These are phyloP conservation scores for Zingel zingel DNA, from an alignment of 2,113 vertebrate species.

Conservation along the genomic window DNA sequence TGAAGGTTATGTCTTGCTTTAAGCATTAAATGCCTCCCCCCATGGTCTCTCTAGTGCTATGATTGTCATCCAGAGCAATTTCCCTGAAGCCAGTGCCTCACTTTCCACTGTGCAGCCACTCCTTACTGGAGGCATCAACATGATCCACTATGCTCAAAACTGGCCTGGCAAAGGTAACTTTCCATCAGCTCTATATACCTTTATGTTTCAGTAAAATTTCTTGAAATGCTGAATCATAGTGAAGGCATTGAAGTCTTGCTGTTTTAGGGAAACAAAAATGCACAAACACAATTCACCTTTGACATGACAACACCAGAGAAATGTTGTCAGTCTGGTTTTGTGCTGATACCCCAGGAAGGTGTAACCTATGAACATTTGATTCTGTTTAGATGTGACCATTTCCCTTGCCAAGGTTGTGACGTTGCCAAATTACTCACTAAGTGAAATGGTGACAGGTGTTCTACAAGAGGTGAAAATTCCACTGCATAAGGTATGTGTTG, in stretches of 20 bases:
- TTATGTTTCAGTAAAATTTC: background rate
- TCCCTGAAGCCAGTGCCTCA: slow-evolving; percentile 52
- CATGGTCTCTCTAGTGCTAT: slow-evolving; percentile 59
- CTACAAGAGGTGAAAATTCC: slow-evolving; percentile 72
- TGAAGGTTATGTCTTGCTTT: slow-evolving; percentile 2
- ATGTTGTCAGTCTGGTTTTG: background rate
- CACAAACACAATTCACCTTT: background rate
- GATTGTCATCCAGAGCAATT: slow-evolving; percentile 54
- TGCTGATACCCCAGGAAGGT: background rate
- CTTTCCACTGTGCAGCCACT: slow-evolving; percentile 49
- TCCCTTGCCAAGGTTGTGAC: slow-evolving; percentile 69
- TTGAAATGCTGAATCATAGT: background rate
- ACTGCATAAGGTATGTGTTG: slow-evolving; percentile 76
- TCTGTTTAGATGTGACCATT: slow-evolving; percentile 71
- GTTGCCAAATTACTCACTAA: slow-evolving; percentile 48
- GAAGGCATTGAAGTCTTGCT: background rate
- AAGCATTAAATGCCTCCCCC: background rate
- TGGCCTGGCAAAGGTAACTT: slow-evolving; percentile 82
- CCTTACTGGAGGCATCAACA: slow-evolving; percentile 56
- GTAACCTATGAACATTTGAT: slow-evolving; percentile 22
- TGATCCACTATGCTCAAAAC: slow-evolving; percentile 70
- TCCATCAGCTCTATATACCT: background rate
- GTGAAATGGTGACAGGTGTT: slow-evolving; percentile 39
- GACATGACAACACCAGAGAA: background rate
- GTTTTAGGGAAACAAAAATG: too few relatives aligned